A percentile compares a stretch with the other conserved stretches of the same genome.
Conservation (phyloP, 2,888 invertebrate genomes). For the Poecilus cupreus region DNA sequence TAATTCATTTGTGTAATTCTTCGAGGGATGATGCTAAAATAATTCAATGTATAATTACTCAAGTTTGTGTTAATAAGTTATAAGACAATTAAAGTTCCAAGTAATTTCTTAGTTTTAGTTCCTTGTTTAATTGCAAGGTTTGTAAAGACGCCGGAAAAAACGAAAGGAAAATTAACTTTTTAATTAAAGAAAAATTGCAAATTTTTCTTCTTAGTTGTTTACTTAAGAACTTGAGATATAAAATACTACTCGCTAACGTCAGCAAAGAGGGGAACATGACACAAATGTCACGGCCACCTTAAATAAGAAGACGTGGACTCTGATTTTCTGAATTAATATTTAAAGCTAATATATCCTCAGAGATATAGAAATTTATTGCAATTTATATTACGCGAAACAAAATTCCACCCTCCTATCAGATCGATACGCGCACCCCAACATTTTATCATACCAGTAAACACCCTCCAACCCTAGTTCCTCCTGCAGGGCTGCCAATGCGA, state of each 20-base stretch:
- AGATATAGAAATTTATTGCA: too few species aligned
- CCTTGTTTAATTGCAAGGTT: conserved; percentile 30
- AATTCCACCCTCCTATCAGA: too few species aligned
- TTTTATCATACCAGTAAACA: too few species aligned
- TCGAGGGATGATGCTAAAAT: too few species aligned
- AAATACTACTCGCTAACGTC: conserved; percentile 34
- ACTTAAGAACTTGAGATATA: conserved; percentile 19
- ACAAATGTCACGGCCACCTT: conserved; percentile 12
- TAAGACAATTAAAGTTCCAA: conserved; percentile 10
- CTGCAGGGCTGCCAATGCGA: background rate
- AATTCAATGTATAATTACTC: background rate
- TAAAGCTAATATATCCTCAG: background rate
- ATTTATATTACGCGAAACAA: too few species aligned
- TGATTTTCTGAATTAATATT: background rate
- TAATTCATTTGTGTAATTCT: too few species aligned
- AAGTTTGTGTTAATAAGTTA: conserved; percentile 11
- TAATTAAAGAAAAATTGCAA: conserved; percentile 36
- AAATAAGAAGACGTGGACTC: background rate
- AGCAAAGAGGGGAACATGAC: conserved; percentile 17
- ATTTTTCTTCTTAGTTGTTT: conserved; percentile 29
- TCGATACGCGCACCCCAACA: too few species aligned
- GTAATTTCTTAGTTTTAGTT: conserved; percentile 37
- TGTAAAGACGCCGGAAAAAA: conserved; percentile 14
- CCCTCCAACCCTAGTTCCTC: background rate
- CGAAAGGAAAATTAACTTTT: conserved; percentile 30